Evolutionary conservation across 2,888 invertebrate genomes (phyloP).

Genomic region (Campoplex nolae): DNA sequence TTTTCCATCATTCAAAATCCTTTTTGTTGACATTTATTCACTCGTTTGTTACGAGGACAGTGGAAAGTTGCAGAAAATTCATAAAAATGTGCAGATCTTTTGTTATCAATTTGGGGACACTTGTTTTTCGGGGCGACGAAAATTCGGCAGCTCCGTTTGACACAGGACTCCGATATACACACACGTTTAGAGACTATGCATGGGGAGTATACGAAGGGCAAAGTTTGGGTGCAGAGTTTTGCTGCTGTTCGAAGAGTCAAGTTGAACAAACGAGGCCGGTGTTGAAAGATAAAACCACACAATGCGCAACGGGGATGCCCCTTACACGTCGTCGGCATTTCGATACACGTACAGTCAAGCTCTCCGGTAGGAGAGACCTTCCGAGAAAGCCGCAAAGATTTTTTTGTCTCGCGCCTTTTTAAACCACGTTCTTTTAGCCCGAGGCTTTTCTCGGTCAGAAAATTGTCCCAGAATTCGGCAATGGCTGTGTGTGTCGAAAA

Average conservation of each 20-base stretch:
- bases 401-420: slow-evolving; percentile 52
- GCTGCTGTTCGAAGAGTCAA: slow-evolving; percentile 72
- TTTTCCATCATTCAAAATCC: not conserved
- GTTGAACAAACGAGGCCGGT: slow-evolving; percentile 79
- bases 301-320: slow-evolving; percentile 76
- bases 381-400: slow-evolving; percentile 59
- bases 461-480: slow-evolving; percentile 49
- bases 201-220: not conserved
- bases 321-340: slow-evolving; percentile 60
- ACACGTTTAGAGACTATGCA: not conserved
- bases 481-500: not conserved
- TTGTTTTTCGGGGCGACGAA: slow-evolving; percentile 56
- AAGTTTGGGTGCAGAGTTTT: not conserved
- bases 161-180: slow-evolving; percentile 60
- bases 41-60: not conserved
- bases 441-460: slow-evolving; percentile 9
- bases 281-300: slow-evolving; percentile 82
- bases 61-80: not conserved
- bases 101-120: slow-evolving; percentile 35
- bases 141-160: slow-evolving; percentile 71
- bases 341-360: slow-evolving; percentile 22
- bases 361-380: slow-evolving; percentile 61
- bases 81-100: slow-evolving; percentile 8
- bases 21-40: not conserved
- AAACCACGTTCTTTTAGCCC: slow-evolving; percentile 14